Base-by-base conservation (phyloP, 2,797 vertebrate genomes). In the Aldrovandia affinis region DNA sequence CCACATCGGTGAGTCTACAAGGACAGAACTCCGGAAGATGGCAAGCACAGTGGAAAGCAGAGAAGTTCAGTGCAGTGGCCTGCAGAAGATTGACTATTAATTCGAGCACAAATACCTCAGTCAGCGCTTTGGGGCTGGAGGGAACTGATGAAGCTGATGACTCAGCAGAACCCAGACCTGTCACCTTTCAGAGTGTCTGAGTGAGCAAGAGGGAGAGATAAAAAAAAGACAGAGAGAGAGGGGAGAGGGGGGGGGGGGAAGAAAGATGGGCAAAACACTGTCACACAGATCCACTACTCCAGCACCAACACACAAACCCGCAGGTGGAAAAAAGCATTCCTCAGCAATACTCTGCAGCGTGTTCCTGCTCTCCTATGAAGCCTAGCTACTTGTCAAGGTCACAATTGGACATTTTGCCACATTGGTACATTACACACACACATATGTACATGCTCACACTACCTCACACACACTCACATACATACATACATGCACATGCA, bases 101-200 rank as follows among this genome's bases (percentile, higher is more conserved):
- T 84, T 80, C 44, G 18, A 79, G 80, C 52, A 47, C 57, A 33
- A 78, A 65, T 44, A 83, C 86, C 89, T 77, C 47, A 81, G 87
- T 90, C 89, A 95, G 93, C 94, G 9, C 86, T 87, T 15, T 0
- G 85, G n/a, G 33, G 20, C 87, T 89, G 87, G 28, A 52, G 84
- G 84, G 81, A 87, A 70, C 80, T 84, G 78, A 83, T 90, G 89
- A 84, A 90, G 92, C 78, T 85, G 93, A 93, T 86, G 93, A 93
- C 87, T 92, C 90, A 91, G 91, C 93, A 88, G 18, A 81, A 85
- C 87, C 88, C 85, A 89, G 91, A 10, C 54, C 77, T 47, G 61
- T 65, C 78, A 61, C 63, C 59, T 78, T 54, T 68, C 59, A 33
- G 33, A 33, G 54, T 50, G 47, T 50, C 6, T 50, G 47, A 6